Evolutionary conservation across 2,797 vertebrate genomes (phyloP).

Genomic region (Eutrigla gurnardus): DNA sequence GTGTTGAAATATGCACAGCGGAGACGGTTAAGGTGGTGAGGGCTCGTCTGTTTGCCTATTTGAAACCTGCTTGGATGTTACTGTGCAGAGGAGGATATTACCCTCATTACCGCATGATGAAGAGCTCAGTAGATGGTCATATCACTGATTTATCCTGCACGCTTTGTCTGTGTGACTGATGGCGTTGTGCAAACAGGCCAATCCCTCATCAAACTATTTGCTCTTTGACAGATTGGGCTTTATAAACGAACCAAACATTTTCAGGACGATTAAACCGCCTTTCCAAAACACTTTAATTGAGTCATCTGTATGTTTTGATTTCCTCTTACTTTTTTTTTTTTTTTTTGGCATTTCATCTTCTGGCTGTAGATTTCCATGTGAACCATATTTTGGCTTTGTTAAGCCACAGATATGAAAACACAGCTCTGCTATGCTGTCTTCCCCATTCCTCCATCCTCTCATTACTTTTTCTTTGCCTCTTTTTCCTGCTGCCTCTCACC

Average conservation of each 20-base stretch:
- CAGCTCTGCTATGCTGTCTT: slow-evolving; percentile 23
- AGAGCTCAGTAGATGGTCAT: slow-evolving; percentile 78
- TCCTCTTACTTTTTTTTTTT: slow-evolving; percentile 2
- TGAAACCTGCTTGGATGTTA: slow-evolving; percentile 55
- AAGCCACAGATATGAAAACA: slow-evolving; percentile 38
- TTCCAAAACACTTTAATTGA: slow-evolving; percentile 63
- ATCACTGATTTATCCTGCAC: slow-evolving; percentile 76
- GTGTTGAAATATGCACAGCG: not conserved
- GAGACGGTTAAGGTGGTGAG: slow-evolving; percentile 19
- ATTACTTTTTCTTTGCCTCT: slow-evolving; percentile 16
- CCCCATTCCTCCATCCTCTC: slow-evolving; percentile 32
- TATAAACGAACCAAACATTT: slow-evolving; percentile 66
- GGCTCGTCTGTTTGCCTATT: slow-evolving; percentile 57
- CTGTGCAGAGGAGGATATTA: slow-evolving; percentile 71
- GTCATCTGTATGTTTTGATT: slow-evolving; percentile 47
- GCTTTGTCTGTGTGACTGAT: slow-evolving; percentile 74
- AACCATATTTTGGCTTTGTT: slow-evolving; percentile 40
- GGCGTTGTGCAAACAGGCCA: slow-evolving; percentile 57
- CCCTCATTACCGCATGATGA: slow-evolving; percentile 77
- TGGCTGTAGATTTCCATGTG: not conserved
- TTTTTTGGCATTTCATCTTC: not conserved
- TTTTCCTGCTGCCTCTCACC: slow-evolving; percentile 41
- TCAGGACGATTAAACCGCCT: slow-evolving; percentile 52
- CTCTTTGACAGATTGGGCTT: slow-evolving; percentile 69
- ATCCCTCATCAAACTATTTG: slow-evolving; percentile 71